Base-by-base conservation (phyloP, 1,140 invertebrate species). In the Piezodorus guildinii region DNA sequence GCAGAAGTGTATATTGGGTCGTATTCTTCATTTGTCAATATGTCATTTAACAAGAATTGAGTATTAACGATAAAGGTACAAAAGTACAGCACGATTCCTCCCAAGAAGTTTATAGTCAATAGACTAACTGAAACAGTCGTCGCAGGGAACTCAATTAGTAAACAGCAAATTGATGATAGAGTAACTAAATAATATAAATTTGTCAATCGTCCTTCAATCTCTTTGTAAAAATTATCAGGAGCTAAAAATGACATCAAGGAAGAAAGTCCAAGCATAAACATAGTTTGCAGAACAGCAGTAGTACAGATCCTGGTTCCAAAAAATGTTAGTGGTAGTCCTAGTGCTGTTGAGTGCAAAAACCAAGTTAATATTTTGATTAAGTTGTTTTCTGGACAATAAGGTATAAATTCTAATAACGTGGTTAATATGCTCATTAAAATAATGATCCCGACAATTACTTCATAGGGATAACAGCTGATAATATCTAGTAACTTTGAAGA, bases 1-100 rank as follows among this genome's bases (percentile, higher is more conserved):
- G n/a, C 30, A 14, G 58, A n/a, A 3, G 58, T 60, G 25, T 60
- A 60, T 17, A 60, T 17, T n/a, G 58, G 58, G 17, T 60, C 58
- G 43, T 43, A 60, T 2, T 43, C 10, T 39, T 60, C 58, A 19
- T 60, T 60, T 4, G 30, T 23, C 25, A n/a, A 14, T 39, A 60
- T 30, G 12, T 60, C 30, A 17, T 23, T 25, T 14, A 60, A 16
- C 1, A 60, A 3, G n/a, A 21, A 60, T 19, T 60, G 25, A 23
- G 58, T 43, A 44, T 60, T 60, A 14, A 60, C 30, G 3, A 60
- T 21, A n/a, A 60, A 60, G 17, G 34, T 30, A 16, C 58, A n/a
- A 19, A 17, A 39, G 15, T 60, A 60, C 8, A 60, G 58, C n/a
- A 60, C 12, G n/a, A 60, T 60, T 2, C 58, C 58, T n/a, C 58